Evolutionary conservation across 1,140 invertebrate genomes (phyloP).

Genomic region (Ostrea edulis): DNA sequence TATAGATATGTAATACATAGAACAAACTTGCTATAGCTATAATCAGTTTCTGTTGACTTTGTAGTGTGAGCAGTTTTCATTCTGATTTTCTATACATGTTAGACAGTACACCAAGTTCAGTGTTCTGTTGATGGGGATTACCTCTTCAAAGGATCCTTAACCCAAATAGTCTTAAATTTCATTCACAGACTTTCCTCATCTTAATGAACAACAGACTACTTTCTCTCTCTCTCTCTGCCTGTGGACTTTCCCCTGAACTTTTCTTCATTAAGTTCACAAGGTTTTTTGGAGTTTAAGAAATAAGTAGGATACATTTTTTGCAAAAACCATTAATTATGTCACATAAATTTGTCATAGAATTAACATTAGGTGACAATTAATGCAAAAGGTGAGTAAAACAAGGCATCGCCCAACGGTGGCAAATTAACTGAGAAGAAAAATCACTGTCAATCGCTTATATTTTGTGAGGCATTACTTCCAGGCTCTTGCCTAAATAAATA

Average conservation of each 20-base stretch:
- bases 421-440: background rate
- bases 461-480: no score
- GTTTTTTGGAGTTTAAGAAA: background rate
- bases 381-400: no score
- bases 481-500: no score
- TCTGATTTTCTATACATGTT: background rate
- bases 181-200: conserved; percentile 31
- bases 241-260: background rate
- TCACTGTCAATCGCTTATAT: background rate
- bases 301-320: background rate
- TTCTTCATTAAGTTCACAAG: conserved; percentile 12
- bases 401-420: no score
- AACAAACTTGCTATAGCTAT: background rate
- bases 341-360: no score
- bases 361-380: background rate
- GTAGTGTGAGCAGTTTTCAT: conserved; percentile 13
- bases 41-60: background rate
- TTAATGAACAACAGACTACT: conserved; percentile 19
- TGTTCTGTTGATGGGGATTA: conserved; percentile 4
- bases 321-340: no score
- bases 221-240: background rate
- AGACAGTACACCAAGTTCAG: background rate
- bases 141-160: conserved; percentile 28
- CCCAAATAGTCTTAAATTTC: conserved; percentile 26
- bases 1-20: background rate